These are phyloP conservation scores for Carassius gibelio DNA, from an alignment of 2,113 vertebrate genomes.

Conservation along the genomic window DNA sequence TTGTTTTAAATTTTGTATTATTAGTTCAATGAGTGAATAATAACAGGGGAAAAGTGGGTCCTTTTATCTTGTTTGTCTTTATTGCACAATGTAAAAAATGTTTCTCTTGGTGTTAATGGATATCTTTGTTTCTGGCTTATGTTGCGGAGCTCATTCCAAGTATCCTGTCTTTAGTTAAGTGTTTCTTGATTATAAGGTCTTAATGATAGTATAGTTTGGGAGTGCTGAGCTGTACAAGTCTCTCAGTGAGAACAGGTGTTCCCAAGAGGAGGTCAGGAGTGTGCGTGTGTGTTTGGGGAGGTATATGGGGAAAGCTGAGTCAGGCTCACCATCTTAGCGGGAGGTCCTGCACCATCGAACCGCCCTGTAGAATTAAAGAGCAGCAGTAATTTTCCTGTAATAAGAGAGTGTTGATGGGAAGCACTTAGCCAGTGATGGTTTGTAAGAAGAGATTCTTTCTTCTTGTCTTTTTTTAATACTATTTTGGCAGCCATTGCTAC, in stretches of 20 bases:
- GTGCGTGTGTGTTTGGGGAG: conserved; percentile 10
- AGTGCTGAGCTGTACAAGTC: conserved; percentile 49
- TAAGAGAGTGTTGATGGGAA: conserved; percentile 49
- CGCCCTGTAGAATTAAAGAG: conserved; percentile 42
- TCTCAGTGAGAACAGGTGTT: conserved; percentile 50
- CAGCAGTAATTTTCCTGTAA: conserved; percentile 36
- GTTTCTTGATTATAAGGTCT: conserved; percentile 24
- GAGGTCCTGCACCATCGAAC: conserved; percentile 42
- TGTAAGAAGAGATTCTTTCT: conserved; percentile 20
- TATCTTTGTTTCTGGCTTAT: background rate
- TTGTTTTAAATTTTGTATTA: too few relatives aligned
- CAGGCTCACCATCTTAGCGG: conserved; percentile 27
- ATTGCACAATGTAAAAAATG: background rate
- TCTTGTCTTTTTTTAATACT: conserved; percentile 14
- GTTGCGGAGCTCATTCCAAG: background rate
- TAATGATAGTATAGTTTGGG: conserved; percentile 14
- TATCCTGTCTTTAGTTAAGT: conserved; percentile 15
- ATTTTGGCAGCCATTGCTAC: background rate
- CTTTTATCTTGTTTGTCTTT: background rate
- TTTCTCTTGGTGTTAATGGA: background rate
- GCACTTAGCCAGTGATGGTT: conserved; percentile 30
- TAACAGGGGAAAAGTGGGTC: background rate
- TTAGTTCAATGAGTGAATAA: background rate
- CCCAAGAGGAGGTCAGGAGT: conserved; percentile 6
- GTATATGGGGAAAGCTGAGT: conserved; percentile 44